Percentiles rank a stretch among this genome's conserved stretches.
These are phyloP conservation scores for Aphaenogaster rudis DNA, from an alignment of 1,140 invertebrate genomes.

Conservation along the genomic window DNA sequence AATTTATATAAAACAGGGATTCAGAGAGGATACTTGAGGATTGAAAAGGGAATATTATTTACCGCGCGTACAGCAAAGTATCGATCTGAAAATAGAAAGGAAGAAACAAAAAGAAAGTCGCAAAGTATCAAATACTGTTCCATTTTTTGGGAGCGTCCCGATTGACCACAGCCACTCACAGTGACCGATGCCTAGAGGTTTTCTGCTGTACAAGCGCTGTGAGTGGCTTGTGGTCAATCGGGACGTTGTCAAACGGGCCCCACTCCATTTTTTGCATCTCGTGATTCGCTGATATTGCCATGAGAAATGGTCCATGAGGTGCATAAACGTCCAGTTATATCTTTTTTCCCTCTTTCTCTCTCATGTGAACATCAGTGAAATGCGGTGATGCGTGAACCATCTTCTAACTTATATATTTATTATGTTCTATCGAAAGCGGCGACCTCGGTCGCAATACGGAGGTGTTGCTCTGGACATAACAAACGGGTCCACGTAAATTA, in stretches of 20 bases:
- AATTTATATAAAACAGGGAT: neutral
- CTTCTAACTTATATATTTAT: conserved; percentile 40
- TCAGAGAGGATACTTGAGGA: neutral
- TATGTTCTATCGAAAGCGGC: conserved; percentile 47
- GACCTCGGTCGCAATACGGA: neutral
- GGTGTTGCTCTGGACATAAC: conserved; percentile 26
- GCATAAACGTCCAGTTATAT: conserved; percentile 25
- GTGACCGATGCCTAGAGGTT: too few relatives aligned
- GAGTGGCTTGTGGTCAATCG: too few relatives aligned
- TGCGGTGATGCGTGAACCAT: neutral
- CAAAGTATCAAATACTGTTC: conserved; percentile 62
- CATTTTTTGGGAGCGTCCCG: neutral
- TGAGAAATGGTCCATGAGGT: conserved; percentile 20
- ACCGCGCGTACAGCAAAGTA: neutral
- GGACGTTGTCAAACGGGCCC: too few relatives aligned
- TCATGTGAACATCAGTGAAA: conserved; percentile 43
- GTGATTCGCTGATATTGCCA: conserved; percentile 7
- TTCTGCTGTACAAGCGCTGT: too few relatives aligned
- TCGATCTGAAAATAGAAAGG: conserved; percentile 23
- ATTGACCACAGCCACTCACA: too few relatives aligned
- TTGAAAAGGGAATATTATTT: conserved; percentile 18
- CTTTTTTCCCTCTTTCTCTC: conserved; percentile 9
- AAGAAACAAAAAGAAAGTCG: conserved; percentile 40
- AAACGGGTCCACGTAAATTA: conserved; percentile 42
- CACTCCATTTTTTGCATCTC: neutral